phyloP scores from a whole-genome alignment of 2,113 vertebrate genomes.

The Ammodramus savannarum region DNA sequence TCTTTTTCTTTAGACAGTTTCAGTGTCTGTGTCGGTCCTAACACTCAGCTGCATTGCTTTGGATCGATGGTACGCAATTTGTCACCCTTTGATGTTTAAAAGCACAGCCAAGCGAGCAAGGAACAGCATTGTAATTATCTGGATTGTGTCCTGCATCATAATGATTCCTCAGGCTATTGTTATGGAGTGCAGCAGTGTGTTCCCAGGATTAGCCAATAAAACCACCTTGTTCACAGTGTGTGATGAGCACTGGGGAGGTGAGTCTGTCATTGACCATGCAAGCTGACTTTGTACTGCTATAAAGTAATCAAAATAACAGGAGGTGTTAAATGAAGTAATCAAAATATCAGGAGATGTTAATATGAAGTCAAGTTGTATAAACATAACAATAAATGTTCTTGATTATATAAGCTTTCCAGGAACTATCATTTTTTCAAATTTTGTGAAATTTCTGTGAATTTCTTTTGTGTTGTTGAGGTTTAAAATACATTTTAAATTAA shows the following conservation, averaged over 20 bases:
- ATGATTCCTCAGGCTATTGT: constrained; percentile 97
- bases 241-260: constrained; percentile 93
- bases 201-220: constrained; percentile 93
- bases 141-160: constrained; percentile 91
- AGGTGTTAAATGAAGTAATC: background rate
- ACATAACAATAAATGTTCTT: background rate
- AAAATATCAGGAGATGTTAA: background rate
- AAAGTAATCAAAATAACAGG: background rate
- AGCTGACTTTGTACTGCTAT: background rate
- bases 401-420: background rate
- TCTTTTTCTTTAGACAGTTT: constrained; percentile 83
- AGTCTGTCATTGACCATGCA: constrained; percentile 38
- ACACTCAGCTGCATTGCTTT: constrained; percentile 95
- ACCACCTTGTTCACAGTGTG: constrained; percentile 95
- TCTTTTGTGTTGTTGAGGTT: background rate
- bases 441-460: background rate
- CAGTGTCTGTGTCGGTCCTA: constrained; percentile 93
- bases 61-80: constrained; percentile 98
- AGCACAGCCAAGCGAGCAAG: constrained; percentile 92
- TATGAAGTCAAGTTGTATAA: background rate
- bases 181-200: constrained; percentile 90
- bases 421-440: background rate
- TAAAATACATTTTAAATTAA: background rate
- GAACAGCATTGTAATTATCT: constrained; percentile 91
- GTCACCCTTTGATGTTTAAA: constrained; percentile 97